A percentile compares a stretch with the other conserved stretches of the same genome.
phyloP scores from a whole-genome alignment of 2,888 invertebrate species.

The Tetranychus truncatus region DNA sequence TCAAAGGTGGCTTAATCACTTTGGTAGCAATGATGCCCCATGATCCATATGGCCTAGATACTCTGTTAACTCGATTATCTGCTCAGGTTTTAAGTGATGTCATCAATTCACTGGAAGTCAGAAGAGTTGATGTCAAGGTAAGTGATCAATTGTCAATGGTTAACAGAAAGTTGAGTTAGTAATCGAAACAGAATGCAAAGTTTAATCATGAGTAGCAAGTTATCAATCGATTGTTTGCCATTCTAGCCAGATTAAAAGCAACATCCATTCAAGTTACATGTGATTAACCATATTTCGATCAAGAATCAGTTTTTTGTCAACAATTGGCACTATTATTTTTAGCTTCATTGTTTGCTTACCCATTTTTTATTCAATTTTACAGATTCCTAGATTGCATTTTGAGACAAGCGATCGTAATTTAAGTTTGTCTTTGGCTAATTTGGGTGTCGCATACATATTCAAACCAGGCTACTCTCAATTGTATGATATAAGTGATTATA shows the following conservation, averaged over 20 bases:
- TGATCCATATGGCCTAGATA: slow-evolving; percentile 24
- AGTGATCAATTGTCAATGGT: slow-evolving; percentile 4
- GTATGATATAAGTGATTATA: slow-evolving; percentile 25
- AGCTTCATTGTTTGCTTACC: neutral
- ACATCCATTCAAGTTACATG: no score
- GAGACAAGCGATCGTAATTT: slow-evolving; percentile 24
- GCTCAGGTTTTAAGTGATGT: slow-evolving; percentile 27
- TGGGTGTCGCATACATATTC: slow-evolving; percentile 26
- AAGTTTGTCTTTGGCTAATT: slow-evolving; percentile 22
- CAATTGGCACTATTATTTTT: slow-evolving; percentile 1
- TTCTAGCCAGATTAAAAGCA: no score
- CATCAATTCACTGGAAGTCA: slow-evolving; percentile 26
- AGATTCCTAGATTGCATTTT: slow-evolving; percentile 26
- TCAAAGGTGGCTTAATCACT: slow-evolving; percentile 26
- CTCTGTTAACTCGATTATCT: slow-evolving; percentile 25
- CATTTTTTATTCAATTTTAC: neutral
- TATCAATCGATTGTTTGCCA: no score
- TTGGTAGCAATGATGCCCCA: slow-evolving; percentile 25
- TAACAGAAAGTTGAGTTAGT: neutral
- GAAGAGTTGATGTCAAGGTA: slow-evolving; percentile 26
- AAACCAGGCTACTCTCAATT: slow-evolving; percentile 26
- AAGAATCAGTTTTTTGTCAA: neutral
- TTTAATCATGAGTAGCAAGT: neutral
- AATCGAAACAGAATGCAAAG: neutral
- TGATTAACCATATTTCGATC: no score